Conservation (phyloP, 2,797 vertebrate species). For the Gallinago stenura region DNA sequence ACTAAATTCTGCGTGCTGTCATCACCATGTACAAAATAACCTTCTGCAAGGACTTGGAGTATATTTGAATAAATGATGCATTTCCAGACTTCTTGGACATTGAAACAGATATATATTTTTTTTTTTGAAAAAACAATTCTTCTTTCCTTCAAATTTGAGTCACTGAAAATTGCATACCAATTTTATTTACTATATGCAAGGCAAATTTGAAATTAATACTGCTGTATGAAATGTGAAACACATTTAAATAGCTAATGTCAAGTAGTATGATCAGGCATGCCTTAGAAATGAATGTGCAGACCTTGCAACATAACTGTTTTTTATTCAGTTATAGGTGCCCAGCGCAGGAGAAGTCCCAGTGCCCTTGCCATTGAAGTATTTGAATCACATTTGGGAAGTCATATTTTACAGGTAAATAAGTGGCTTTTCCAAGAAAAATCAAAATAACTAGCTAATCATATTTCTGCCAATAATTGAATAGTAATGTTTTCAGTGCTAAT, state of each 20-base stretch:
- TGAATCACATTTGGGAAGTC: conserved; percentile 97
- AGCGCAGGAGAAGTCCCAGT: conserved; percentile 92
- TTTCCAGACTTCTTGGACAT: neutral
- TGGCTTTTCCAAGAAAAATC: conserved; percentile 47
- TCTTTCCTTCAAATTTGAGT: neutral
- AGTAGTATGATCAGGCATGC: neutral
- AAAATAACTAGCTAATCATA: neutral
- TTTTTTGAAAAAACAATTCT: neutral
- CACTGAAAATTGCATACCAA: neutral
- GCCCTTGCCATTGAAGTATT: conserved; percentile 92
- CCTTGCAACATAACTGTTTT: conserved; percentile 75
- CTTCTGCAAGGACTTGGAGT: neutral
- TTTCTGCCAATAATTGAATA: conserved; percentile 18
- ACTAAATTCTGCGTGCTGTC: neutral
- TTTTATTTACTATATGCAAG: neutral
- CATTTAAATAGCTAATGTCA: neutral
- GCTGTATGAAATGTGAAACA: neutral
- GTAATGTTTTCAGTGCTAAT: conserved; percentile 1
- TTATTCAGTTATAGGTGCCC: conserved; percentile 93
- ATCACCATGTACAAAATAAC: neutral
- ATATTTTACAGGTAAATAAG: conserved; percentile 95
- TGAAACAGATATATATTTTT: neutral
- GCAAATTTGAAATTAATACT: neutral
- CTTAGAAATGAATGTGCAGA: conserved; percentile 52
- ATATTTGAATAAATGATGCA: neutral